phyloP scores from a whole-genome alignment of 2,113 vertebrate genomes.

The Takifugu flavidus region DNA sequence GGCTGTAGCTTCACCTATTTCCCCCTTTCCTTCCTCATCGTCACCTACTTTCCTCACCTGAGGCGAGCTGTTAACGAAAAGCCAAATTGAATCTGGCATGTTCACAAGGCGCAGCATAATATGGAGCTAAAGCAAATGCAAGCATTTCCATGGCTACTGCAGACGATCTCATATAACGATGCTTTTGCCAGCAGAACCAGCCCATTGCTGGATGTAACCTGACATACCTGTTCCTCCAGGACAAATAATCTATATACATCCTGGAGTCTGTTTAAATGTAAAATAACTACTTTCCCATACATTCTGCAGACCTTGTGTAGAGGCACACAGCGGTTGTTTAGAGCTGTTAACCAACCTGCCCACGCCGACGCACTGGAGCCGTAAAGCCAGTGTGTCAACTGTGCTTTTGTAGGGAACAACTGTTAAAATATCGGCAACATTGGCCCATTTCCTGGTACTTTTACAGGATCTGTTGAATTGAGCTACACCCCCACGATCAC shows the following conservation, averaged over 20 bases:
- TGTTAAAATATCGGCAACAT: not conserved
- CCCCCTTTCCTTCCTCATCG: slow-evolving; percentile 1
- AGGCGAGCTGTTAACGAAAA: slow-evolving; percentile 23
- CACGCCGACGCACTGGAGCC: slow-evolving; percentile 14
- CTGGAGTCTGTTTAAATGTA: no score
- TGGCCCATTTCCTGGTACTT: slow-evolving; percentile 8
- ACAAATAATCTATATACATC: not conserved
- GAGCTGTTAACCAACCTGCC: slow-evolving; percentile 3
- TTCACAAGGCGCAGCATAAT: slow-evolving; percentile 29
- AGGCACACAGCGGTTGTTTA: not conserved
- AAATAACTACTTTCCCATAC: not conserved
- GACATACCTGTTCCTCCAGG: not conserved
- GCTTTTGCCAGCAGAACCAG: slow-evolving; percentile 6
- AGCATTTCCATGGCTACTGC: slow-evolving; percentile 10
- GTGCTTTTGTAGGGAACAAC: slow-evolving; percentile 1
- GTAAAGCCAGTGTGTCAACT: slow-evolving; percentile 1
- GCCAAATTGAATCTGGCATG: slow-evolving; percentile 44
- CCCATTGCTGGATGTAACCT: not conserved
- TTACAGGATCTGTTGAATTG: slow-evolving; percentile 16
- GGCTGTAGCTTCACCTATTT: slow-evolving; percentile 12
- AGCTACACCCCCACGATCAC: slow-evolving; percentile 17
- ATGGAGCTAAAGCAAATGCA: slow-evolving; percentile 1
- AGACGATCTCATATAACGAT: slow-evolving; percentile 10
- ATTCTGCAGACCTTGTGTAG: not conserved
- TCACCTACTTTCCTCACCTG: slow-evolving; percentile 13